Base-by-base conservation (phyloP, 2,113 vertebrate genomes). In the Gymnogyps californianus region DNA sequence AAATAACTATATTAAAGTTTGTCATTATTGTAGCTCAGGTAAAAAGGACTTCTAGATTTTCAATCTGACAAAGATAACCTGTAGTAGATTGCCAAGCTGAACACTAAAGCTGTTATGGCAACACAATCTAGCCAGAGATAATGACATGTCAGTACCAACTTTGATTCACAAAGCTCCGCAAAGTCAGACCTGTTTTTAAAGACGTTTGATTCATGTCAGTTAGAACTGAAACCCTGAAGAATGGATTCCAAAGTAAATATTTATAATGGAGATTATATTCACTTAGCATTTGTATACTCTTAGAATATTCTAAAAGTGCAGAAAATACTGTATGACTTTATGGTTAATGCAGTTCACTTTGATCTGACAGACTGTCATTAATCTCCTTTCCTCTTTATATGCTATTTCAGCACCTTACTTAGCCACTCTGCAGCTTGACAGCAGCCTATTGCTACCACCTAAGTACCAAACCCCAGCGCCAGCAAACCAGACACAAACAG, bases 341-440 rank as follows among this genome's bases (percentile, higher is more conserved):
- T 24, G 66, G 36, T 40, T 67, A 58, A 16, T 66, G 74, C 49
- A 34, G 34, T 19, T 78, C 29, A 6, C 51, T 54, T 25, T 29
- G 81, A 49, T 38, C 55, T 61, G 61, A 26, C 49, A 65, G 70
- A 24, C 64, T 55, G 29, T 58, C 55, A n/a, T 24, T 93, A 80
- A 95, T 46, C 20, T 86, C 38, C 40, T 49, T 82, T 59, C 40
- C 42, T 83, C 38, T 89, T 42, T 44, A 20, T 59, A 1, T 83
- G 22, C 67, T 83, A 10, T 97, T 98, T 19, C 98, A 99, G 99
- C 99, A 97, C 99, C 99, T 96, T 99, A 99, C 97, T 96, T 99
- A 76, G 99, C 99, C 90, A 98, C 98, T 59, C 98, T 99, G 93
- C 98, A 99, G 95, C 96, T 99, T 58, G 99, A 99, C 97, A 99